Evolutionary conservation across 2,888 invertebrate species (phyloP).

Genomic region (Mesorhabditis spiculigera): DNA sequence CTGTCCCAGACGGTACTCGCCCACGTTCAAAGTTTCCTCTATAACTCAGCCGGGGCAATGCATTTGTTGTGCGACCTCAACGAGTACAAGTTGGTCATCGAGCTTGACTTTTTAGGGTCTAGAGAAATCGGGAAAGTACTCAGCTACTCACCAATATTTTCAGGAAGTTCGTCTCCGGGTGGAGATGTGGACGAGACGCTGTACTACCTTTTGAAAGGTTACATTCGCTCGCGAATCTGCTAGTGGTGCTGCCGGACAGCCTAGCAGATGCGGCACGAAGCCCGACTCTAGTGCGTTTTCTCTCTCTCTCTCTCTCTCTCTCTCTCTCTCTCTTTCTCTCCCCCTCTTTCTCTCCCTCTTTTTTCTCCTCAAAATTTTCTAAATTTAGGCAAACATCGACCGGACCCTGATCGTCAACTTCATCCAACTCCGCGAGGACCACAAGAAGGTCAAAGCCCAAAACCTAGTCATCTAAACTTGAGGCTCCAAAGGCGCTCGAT

Average conservation of each 20-base stretch:
- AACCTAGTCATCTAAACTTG: neutral
- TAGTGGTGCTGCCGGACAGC: conserved; percentile 92
- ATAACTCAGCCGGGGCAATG: conserved; percentile 75
- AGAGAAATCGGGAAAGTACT: neutral
- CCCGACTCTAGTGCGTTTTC: conserved; percentile 82
- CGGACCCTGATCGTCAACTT: conserved; percentile 84
- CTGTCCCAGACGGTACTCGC: neutral
- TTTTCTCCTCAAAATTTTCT: neutral
- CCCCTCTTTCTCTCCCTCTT: conserved; percentile 3
- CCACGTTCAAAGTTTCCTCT: conserved; percentile 23
- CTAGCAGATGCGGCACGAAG: conserved; percentile 88
- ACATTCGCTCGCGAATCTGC: conserved; percentile 88
- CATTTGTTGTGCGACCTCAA: conserved; percentile 96
- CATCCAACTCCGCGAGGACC: conserved; percentile 88
- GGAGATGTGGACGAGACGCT: conserved; percentile 16
- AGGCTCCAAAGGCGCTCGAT: neutral
- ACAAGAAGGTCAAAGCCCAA: conserved; percentile 58
- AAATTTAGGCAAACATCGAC: conserved; percentile 64
- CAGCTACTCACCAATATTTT: neutral
- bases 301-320: conserved; percentile 72
- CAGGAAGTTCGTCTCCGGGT: conserved; percentile 23
- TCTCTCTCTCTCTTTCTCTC: conserved; percentile 73
- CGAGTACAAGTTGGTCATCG: conserved; percentile 75
- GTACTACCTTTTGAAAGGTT: conserved; percentile 68
- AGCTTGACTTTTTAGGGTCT: neutral